Evolutionary conservation across 2,113 vertebrate genomes (phyloP).

Genomic region (Perca schrenkii): DNA sequence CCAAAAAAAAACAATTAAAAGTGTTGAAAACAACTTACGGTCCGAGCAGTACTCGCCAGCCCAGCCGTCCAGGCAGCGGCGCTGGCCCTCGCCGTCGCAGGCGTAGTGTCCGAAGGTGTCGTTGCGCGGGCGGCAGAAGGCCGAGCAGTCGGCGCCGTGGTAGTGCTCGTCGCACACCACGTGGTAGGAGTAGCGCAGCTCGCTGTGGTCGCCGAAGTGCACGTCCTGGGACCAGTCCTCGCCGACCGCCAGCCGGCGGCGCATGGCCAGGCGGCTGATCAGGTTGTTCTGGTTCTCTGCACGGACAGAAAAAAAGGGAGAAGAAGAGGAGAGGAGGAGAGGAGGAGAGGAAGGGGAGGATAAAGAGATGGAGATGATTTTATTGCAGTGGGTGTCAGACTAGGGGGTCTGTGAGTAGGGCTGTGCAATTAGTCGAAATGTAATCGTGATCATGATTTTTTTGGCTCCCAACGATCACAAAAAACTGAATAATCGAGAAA

Average conservation of each 20-base stretch:
- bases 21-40: constrained; percentile 75
- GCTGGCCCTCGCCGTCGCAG: constrained; percentile 78
- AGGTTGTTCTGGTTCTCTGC: constrained; percentile 87
- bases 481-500: too few species aligned
- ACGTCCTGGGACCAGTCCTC: constrained; percentile 88
- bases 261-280: constrained; percentile 86
- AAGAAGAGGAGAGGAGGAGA: background rate
- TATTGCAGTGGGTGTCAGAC: too few species aligned
- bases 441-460: too few species aligned
- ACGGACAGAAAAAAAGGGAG: too few species aligned
- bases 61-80: constrained; percentile 86
- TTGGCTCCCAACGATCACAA: too few species aligned
- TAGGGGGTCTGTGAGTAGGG: too few species aligned
- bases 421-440: too few species aligned
- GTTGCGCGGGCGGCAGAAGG: constrained; percentile 87
- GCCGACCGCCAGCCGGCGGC: constrained; percentile 81
- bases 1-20: background rate
- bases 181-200: constrained; percentile 90
- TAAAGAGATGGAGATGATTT: too few species aligned
- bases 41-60: constrained; percentile 85
- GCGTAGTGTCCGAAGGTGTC: constrained; percentile 87
- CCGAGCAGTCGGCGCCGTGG: constrained; percentile 86
- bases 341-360: too few species aligned
- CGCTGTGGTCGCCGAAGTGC: constrained; percentile 82
- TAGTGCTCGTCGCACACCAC: constrained; percentile 88